Base-by-base conservation (phyloP, 1,140 invertebrate genomes). In the Melipona quadrifasciata region DNA sequence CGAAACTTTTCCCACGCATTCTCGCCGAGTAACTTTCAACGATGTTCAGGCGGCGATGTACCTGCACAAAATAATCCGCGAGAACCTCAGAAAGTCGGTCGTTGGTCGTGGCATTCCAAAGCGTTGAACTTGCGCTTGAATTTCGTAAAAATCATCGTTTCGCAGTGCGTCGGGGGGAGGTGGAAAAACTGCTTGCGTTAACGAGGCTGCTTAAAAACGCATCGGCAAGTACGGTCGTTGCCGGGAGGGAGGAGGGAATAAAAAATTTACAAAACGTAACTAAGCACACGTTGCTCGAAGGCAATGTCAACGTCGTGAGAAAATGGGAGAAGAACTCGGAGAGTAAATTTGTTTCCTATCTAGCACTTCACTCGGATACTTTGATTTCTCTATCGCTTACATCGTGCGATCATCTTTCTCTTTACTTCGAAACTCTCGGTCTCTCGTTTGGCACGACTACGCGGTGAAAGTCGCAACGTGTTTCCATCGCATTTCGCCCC, bases 121-220 rank as follows among this genome's bases (percentile, higher is more conserved):
- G 31, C 24, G 16, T 27, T 16, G 5, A 19, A 27, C 8, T 76
- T 68, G 34, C 57, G 47, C 17, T 76, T 53, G 21, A 68, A 73
- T 55, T 76, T 82, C 47, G 72, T 82, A 16, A 55, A 64, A 31
- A 57, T 68, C 80, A 76, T 82, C 70, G 21, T 57, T 27, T 19
- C 21, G 11, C 47, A 11, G 19, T n/a, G 21, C 17, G 2, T n/a
- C 27, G 47, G 3, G 5, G 6, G 10, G 14, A 10, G 24, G 1
- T 61, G 31, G 31, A 31, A 17, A 8, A 17, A 16, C 16, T 31
- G 27, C 2, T 16, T 27, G 27, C 8, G 17, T 64, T 64, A 27
- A 64, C 61, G n/a, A 16, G 24, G 6, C n/a, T 27, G 8, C 0
- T 47, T 47, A 47, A 47, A 47, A 10, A 47, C 8, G 39, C 8